Evolutionary conservation across 2,888 invertebrate species (phyloP).

Genomic region (Nemoura dubitans): DNA sequence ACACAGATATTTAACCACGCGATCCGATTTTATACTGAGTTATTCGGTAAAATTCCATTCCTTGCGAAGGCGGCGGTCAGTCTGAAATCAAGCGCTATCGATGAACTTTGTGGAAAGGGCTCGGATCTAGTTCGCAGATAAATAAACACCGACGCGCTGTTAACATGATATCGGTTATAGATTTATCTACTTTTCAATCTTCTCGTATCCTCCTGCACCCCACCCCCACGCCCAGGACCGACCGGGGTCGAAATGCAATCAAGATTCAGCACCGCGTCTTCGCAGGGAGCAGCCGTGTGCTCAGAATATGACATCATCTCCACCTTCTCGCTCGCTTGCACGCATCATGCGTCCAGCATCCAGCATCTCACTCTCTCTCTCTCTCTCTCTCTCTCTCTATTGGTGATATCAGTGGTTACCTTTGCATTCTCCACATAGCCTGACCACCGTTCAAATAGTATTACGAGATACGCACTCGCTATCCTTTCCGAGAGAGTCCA

Average conservation of each 20-base stretch:
- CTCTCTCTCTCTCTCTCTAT: too few relatives aligned
- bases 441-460: not conserved
- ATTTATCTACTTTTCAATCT: conserved; percentile 26
- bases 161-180: conserved; percentile 30
- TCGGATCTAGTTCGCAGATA: not conserved
- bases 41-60: too few relatives aligned
- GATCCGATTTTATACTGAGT: too few relatives aligned
- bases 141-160: not conserved
- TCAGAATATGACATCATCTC: not conserved
- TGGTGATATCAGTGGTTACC: not conserved
- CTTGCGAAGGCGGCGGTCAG: too few relatives aligned
- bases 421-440: not conserved
- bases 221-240: not conserved
- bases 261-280: not conserved
- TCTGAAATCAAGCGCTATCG: not conserved
- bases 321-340: not conserved
- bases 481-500: not conserved
- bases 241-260: not conserved
- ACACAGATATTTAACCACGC: too few relatives aligned
- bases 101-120: not conserved
- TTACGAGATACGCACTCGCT: not conserved
- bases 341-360: not conserved
- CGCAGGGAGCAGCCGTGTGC: not conserved
- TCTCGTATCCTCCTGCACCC: not conserved
- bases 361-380: not conserved